These are phyloP conservation scores for Athalia cordata DNA, from an alignment of 2,888 invertebrate species.

Conservation along the genomic window DNA sequence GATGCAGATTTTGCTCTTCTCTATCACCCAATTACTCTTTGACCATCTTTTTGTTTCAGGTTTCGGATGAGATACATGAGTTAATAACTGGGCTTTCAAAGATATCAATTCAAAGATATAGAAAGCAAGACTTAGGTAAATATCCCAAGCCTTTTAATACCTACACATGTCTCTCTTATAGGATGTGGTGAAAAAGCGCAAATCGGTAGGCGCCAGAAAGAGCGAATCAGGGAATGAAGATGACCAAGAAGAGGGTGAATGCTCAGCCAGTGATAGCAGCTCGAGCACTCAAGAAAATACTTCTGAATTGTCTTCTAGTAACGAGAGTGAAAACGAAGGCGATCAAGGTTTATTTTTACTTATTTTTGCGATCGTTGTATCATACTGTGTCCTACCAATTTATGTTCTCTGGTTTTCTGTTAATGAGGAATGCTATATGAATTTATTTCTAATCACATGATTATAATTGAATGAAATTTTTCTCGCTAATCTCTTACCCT, in stretches of 20 bases:
- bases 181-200: conserved; percentile 66
- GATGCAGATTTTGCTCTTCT: neutral
- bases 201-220: conserved; percentile 53
- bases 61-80: conserved; percentile 68
- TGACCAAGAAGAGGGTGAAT: conserved; percentile 81
- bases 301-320: conserved; percentile 58
- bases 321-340: conserved; percentile 63
- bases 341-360: conserved; percentile 64
- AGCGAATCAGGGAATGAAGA: conserved; percentile 55
- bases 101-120: conserved; percentile 67
- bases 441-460: neutral
- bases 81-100: conserved; percentile 68
- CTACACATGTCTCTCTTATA: conserved; percentile 64
- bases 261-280: conserved; percentile 76
- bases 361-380: neutral
- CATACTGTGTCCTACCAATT: neutral
- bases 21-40: conserved; percentile 1
- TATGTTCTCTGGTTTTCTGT: neutral
- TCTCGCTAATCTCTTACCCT: neutral
- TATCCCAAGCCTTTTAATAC: conserved; percentile 55
- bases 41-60: conserved; percentile 59
- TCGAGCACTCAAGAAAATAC: conserved; percentile 56
- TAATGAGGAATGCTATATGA: too few relatives aligned
- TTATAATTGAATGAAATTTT: neutral
- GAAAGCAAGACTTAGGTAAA: conserved; percentile 66